Evolutionary conservation across 2,888 invertebrate genomes (phyloP).

Genomic region (Perdita meconis): DNA sequence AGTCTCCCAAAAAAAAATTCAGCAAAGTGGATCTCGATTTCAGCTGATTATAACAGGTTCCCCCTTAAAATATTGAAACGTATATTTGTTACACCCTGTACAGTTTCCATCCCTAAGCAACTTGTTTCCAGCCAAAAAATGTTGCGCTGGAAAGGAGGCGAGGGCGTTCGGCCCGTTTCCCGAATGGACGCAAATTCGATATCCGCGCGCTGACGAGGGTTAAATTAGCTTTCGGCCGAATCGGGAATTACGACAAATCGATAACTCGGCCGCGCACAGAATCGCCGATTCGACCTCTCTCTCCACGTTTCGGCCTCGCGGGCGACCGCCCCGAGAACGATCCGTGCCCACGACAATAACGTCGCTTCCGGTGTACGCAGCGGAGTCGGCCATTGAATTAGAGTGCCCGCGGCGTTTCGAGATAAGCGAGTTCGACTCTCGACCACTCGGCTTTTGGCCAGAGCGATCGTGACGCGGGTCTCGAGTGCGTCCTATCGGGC

Average conservation of each 20-base stretch:
- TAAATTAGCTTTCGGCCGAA: conserved; percentile 50
- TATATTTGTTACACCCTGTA: too few relatives aligned
- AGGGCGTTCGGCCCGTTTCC: background rate
- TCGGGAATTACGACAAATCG: conserved; percentile 44
- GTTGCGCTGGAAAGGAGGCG: background rate
- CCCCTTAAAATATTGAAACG: too few relatives aligned
- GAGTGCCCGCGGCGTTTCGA: conserved; percentile 54
- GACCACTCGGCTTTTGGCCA: conserved; percentile 60
- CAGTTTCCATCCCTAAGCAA: too few relatives aligned
- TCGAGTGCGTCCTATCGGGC: conserved; percentile 62
- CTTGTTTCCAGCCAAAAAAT: too few relatives aligned
- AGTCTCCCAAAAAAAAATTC: too few relatives aligned
- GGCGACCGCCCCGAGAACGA: conserved; percentile 2
- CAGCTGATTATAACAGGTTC: too few relatives aligned
- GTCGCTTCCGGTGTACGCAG: conserved; percentile 56
- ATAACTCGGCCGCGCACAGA: conserved; percentile 29
- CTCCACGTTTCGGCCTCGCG: conserved; percentile 31
- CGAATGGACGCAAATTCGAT: conserved; percentile 24
- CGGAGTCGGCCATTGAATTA: conserved; percentile 60
- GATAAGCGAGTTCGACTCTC: conserved; percentile 57
- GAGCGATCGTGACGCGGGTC: conserved; percentile 58
- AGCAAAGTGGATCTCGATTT: too few relatives aligned
- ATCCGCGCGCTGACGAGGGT: conserved; percentile 32
- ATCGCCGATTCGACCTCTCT: conserved; percentile 38
- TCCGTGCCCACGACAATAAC: conserved; percentile 60